Conservation (phyloP, 2,888 invertebrate genomes). For the Acronicta aceris region DNA sequence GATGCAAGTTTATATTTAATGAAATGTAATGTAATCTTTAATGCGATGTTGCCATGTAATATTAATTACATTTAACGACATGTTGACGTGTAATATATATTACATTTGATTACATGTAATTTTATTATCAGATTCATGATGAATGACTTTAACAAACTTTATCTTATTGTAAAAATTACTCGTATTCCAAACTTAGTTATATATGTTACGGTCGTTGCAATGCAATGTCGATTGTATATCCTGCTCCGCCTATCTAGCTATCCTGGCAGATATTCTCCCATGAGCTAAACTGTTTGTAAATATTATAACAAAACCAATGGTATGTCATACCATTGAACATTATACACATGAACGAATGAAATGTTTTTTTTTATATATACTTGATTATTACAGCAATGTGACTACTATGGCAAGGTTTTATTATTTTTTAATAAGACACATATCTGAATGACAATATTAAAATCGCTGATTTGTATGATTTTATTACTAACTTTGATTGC, state of each 20-base stretch:
- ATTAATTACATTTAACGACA: too few species aligned
- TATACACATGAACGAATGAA: not conserved
- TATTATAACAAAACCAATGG: not conserved
- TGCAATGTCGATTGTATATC: slow-evolving; percentile 24
- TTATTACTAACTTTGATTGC: slow-evolving; percentile 4
- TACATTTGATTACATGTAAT: not conserved
- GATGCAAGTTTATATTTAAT: slow-evolving; percentile 28
- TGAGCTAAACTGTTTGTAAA: slow-evolving; percentile 13
- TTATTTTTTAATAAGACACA: not conserved
- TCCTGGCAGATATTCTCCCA: slow-evolving; percentile 18
- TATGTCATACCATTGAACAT: not conserved
- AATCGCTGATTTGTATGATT: slow-evolving; percentile 7
- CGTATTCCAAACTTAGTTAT: not conserved
- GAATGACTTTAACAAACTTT: slow-evolving; percentile 8
- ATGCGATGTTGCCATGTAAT: too few species aligned
- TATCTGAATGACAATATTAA: slow-evolving; percentile 1
- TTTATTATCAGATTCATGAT: not conserved
- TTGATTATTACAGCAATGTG: slow-evolving; percentile 8
- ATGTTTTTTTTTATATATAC: slow-evolving; percentile 1
- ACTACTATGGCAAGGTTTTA: slow-evolving; percentile 9
- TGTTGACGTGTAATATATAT: not conserved
- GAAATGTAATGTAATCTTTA: not conserved
- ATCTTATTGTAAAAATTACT: not conserved
- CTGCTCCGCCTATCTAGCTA: slow-evolving; percentile 40
- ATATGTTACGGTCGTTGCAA: slow-evolving; percentile 55